Evolutionary conservation across 2,888 invertebrate species (phyloP), one percentile per base, ranked within the genome.

Genomic region (Kuschelorhynchus macadamiae): DNA sequence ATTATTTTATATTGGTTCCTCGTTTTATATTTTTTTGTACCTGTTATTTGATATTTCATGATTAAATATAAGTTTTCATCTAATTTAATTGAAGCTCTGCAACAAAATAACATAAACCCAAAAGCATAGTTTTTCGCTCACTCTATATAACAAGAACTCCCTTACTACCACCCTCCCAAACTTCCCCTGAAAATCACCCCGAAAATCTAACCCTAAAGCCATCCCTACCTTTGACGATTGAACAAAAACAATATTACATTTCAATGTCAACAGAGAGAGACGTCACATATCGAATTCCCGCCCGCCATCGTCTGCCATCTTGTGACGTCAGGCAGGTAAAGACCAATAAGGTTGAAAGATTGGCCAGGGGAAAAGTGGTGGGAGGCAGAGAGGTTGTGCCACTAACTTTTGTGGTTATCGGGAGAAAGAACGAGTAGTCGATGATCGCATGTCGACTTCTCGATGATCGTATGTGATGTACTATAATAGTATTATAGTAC

Each of bases 311-410:
- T 76, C 75, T 76, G 81, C 82, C 82, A 82, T 82, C 76, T 81
- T 82, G 81, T 80, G 80, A 81, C 81, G 81, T 81, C 77, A 78
- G 67, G 47, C 47, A 67, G 70, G 52, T 71, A 74, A 71, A 72
- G 73, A 76, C 77, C 76, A 77, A 77, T 71, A 8, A 68, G 66
- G 77, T 76, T 75, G 74, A 77, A 74, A 56, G 52, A 67, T 59
- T 66, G 57, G 74, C 69, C 61, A 55, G 59, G 20, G 56, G 56
- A 67, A 70, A 71, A 41, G 74, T 74, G 74, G 73, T 62, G 67
- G 67, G 61, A 16, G 39, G 42, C 39, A 16, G 49, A 50, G 41
- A 44, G 69, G 69, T 49, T 41, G 69, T 41, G 59, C 56, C 20
- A 32, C 1, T 8, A 46, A 50, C 17, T 66, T 47, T 46, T 53